Evolutionary conservation across 2,888 invertebrate species (phyloP), one percentile per base, ranked within the genome.

Genomic region (Eupithecia dodoneata): DNA sequence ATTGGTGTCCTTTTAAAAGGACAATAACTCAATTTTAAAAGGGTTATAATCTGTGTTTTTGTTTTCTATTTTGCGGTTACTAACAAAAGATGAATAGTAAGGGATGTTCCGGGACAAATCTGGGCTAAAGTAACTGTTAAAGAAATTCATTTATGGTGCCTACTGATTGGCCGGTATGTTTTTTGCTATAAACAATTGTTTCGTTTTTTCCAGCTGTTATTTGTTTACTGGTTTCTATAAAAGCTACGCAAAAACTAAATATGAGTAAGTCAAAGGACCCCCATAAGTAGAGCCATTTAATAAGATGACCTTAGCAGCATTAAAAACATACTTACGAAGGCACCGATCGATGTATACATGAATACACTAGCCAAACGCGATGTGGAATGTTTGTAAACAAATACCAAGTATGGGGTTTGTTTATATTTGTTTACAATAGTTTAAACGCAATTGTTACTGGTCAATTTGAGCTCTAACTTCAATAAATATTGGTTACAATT

Each of bases 21-120:
- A 87, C 82, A 86, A 89, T 92, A 92, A 93, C 93, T 93, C 91
- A 91, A 86, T 81, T 81, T 83, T 85, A 79, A 80, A 91, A 88
- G 90, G 90, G 89, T 92, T 91, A 90, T 90, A 84, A 90, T 89
- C 85, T 87, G 73, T 84, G 85, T 82, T 80, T 82, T 91, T 91
- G 89, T 92, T 88, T 89, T 85, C 86, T 78, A 83, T 80, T 83
- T 79, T 87, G 86, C 85, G 87, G 86, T 86, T 83, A 80, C 73
- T 74, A 73, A 85, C 83, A 87, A 86, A 85, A 85, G 83, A 81
- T 79, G 47, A 80, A 80, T 74, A 74, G 74, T 79, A 73, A 73
- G 45, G 18, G 12, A 63, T 18, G 82, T 76, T 81, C 76, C 75
- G 79, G 72, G 89, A 91, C 89, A 91, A 90, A 90, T 87, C 86